Conservation (phyloP, 2,113 vertebrate species). For the Sphyrna mokarran region DNA sequence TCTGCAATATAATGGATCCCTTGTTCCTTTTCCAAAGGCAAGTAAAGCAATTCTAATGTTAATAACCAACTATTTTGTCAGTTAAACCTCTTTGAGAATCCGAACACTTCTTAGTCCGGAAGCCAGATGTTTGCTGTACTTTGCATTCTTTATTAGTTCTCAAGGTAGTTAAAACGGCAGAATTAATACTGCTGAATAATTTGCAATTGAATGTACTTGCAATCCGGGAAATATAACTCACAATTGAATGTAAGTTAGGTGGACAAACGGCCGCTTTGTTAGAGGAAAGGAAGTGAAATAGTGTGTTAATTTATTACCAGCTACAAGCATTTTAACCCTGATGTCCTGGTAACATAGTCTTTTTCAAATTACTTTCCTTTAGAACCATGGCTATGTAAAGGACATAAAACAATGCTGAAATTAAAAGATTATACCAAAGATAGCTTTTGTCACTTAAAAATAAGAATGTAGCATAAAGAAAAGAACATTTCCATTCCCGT, state of each 20-base stretch:
- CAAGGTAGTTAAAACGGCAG: constrained; percentile 81
- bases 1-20: constrained; percentile 28
- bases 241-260: constrained; percentile 74
- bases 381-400: constrained; percentile 18
- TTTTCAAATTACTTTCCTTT: constrained; percentile 40
- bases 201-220: constrained; percentile 95
- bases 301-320: constrained; percentile 92
- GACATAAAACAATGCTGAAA: constrained; percentile 20
- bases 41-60: constrained; percentile 37
- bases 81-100: constrained; percentile 48
- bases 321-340: constrained; percentile 83
- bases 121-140: constrained; percentile 79
- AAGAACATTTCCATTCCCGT: background rate
- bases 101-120: constrained; percentile 67
- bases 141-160: constrained; percentile 81
- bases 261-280: constrained; percentile 81
- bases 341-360: constrained; percentile 89
- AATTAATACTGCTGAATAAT: constrained; percentile 82
- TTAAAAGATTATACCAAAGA: background rate
- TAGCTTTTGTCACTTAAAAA: background rate
- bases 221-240: constrained; percentile 94
- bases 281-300: constrained; percentile 68
- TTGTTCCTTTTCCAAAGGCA: constrained; percentile 36
- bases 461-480: background rate
- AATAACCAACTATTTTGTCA: constrained; percentile 37